Percentiles rank a stretch among this genome's conserved stretches.
Conservation (phyloP, 2,888 invertebrate species). For the Macroteleia sp. region DNA sequence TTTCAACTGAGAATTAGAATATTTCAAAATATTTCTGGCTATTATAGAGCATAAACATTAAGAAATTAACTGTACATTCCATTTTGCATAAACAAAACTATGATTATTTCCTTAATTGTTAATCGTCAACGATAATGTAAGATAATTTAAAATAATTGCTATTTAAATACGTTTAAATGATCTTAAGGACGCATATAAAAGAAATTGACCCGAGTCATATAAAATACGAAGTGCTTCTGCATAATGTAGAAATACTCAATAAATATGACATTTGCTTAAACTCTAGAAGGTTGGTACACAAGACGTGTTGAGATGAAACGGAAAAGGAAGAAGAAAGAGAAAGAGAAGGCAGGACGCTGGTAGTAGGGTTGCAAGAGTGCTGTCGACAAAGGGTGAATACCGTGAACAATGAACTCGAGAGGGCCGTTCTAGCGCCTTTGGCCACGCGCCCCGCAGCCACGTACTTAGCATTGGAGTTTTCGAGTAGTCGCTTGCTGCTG, state of each 20-base stretch:
- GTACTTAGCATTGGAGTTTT: constrained; percentile 81
- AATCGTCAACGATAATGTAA: too few species aligned
- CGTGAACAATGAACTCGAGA: constrained; percentile 82
- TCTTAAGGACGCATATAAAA: too few species aligned
- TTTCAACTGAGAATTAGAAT: too few species aligned
- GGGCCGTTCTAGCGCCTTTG: constrained; percentile 82
- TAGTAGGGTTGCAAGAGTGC: constrained; percentile 67
- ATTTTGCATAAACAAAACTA: too few species aligned
- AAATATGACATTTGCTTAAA: constrained; percentile 81
- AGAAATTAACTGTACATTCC: too few species aligned
- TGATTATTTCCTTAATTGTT: too few species aligned
- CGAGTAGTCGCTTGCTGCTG: constrained; percentile 76
- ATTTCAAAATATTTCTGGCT: too few species aligned
- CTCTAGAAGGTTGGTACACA: constrained; percentile 75
- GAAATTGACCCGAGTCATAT: not conserved
- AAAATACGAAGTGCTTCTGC: constrained; percentile 56
- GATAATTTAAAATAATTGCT: too few species aligned
- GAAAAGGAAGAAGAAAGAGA: constrained; percentile 64
- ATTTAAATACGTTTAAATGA: too few species aligned
- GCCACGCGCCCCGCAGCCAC: constrained; percentile 80
- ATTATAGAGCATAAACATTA: too few species aligned
- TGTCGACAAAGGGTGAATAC: constrained; percentile 71
- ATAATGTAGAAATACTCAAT: constrained; percentile 76
- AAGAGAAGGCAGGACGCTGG: constrained; percentile 51
- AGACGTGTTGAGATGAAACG: constrained; percentile 73